These are phyloP conservation scores for Pseudanteris insignis DNA, from an alignment of 2,888 invertebrate species.

Conservation along the genomic window DNA sequence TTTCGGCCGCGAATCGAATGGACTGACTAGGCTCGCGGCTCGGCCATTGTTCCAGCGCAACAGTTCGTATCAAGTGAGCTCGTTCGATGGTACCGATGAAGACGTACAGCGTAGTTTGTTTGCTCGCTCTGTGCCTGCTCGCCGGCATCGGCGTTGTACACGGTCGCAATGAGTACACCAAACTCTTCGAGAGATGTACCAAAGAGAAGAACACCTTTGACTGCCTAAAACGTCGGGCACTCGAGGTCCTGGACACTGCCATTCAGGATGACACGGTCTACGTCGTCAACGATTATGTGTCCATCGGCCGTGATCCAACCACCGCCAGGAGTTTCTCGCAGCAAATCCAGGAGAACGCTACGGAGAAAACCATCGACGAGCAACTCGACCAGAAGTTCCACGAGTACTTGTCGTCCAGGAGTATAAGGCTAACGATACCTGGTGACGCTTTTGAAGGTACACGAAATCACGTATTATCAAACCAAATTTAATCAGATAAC, in stretches of 20 bases:
- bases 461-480: too few species aligned
- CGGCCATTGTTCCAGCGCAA: conserved; percentile 3
- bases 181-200: conserved; percentile 59
- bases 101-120: conserved; percentile 41
- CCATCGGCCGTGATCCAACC: conserved; percentile 56
- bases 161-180: conserved; percentile 54
- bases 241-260: conserved; percentile 60
- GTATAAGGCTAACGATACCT: conserved; percentile 62
- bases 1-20: conserved; percentile 44
- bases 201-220: conserved; percentile 62
- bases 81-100: conserved; percentile 43
- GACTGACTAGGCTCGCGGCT: conserved; percentile 33
- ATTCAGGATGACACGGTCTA: conserved; percentile 60
- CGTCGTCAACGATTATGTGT: conserved; percentile 60
- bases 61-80: conserved; percentile 26
- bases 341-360: conserved; percentile 45
- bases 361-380: conserved; percentile 57
- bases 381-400: conserved; percentile 61
- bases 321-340: conserved; percentile 41
- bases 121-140: conserved; percentile 44
- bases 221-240: conserved; percentile 59
- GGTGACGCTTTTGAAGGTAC: conserved; percentile 64
- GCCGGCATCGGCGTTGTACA: conserved; percentile 39
- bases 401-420: conserved; percentile 61
- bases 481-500: neutral